Evolutionary conservation across 2,113 vertebrate species (phyloP), one percentile per base, ranked within the genome.

Genomic region (Pelmatolapia mariae): DNA sequence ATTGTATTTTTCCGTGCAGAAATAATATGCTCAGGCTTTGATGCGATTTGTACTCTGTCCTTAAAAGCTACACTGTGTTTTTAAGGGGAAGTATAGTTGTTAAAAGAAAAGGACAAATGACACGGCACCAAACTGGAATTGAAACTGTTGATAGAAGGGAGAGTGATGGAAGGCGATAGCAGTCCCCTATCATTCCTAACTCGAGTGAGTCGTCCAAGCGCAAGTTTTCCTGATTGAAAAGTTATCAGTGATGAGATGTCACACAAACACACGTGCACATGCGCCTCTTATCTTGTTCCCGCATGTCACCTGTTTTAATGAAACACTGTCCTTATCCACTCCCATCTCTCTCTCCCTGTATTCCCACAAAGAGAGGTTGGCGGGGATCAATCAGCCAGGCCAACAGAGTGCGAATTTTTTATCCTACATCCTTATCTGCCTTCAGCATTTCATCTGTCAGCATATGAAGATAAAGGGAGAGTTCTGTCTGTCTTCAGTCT

Each of bases 281-380:
- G 40, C 10, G 80, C 40, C 29, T 86, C 93, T 93, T 94, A 94
- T 94, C 94, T 93, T 94, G 93, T 92, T 94, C 89, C 73, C 43
- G 45, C 82, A 79, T 92, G 92, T 94, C 93, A 91, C 93, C 93
- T 92, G 89, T 92, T 95, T 94, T 94, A 95, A 95, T 95, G 94
- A 94, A 95, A 94, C 89, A 84, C 89, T 94, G 84, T 71, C 89
- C 88, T 94, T 93, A 93, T 94, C 93, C 89, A 86, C 61, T 83
- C 84, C 87, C 84, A 91, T 94, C 91, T 87, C 81, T 19, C 66
- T 83, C 71, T 89, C 71, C 76, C 59, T 78, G 50, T 80, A 86
- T 86, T 90, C 81, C 90, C 85, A 81, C 92, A 82, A 82, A 93
- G 90, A 90, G 86, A 93, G 81, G 89, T 92, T 92, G 91, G 79